phyloP scores from a whole-genome alignment of 92 coral and sea anemone genomes.

The Montipora capitata region DNA sequence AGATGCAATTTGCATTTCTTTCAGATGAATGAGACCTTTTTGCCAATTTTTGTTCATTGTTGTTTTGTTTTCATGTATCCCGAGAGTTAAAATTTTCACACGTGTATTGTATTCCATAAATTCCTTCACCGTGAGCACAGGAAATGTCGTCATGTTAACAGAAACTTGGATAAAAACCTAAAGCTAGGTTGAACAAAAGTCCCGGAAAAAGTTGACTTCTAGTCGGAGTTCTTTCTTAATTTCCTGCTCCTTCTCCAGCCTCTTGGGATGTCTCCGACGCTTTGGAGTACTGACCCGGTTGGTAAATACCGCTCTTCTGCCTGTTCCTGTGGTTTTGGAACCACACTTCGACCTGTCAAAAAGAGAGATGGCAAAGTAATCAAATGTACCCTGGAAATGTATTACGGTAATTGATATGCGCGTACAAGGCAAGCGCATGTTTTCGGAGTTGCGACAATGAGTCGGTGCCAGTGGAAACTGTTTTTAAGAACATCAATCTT shows the following conservation, averaged over 20 bases:
- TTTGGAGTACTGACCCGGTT: too few species aligned
- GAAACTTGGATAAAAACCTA: slow-evolving; percentile 4
- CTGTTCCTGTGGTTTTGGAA: too few species aligned
- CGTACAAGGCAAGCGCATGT: neutral
- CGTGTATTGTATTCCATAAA: neutral
- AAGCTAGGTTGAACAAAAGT: neutral
- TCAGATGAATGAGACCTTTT: neutral
- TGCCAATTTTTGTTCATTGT: slow-evolving; percentile 20
- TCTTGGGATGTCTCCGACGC: too few species aligned
- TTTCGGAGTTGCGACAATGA: neutral
- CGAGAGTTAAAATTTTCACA: slow-evolving; percentile 4
- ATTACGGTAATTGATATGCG: too few species aligned
- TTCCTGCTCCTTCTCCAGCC: neutral
- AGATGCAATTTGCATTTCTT: too few species aligned
- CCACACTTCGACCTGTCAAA: slow-evolving; percentile 13
- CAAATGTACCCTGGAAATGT: neutral
- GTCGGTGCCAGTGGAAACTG: neutral
- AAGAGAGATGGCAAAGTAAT: neutral
- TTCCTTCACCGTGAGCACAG: slow-evolving; percentile 9
- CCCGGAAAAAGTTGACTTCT: too few species aligned
- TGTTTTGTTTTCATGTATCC: slow-evolving; percentile 11
- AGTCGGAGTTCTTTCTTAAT: too few species aligned
- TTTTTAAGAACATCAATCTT: neutral
- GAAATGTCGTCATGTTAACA: slow-evolving; percentile 15
- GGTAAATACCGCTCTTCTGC: too few species aligned